Conservation (phyloP, 1,140 invertebrate species). For the Drosophila mauritiana region DNA sequence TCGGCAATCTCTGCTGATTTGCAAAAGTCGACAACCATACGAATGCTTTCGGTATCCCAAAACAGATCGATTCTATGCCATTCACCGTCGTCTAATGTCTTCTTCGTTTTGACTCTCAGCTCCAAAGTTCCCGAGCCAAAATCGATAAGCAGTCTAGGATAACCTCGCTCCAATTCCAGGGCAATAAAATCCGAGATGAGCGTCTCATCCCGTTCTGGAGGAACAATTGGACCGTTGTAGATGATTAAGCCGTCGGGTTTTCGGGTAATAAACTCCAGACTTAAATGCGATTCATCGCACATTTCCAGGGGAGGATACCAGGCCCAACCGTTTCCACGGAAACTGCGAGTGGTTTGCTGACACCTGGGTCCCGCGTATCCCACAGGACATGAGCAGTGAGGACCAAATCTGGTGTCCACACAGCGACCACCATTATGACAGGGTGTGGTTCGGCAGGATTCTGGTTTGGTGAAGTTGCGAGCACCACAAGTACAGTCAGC, state of each 20-base stretch:
- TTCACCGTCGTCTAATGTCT: conserved; percentile 95
- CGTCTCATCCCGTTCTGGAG: conserved; percentile 94
- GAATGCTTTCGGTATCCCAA: conserved; percentile 96
- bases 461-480: conserved; percentile 94
- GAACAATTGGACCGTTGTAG: conserved; percentile 98
- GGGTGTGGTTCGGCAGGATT: conserved; percentile 94
- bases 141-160: conserved; percentile 95
- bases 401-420: conserved; percentile 93
- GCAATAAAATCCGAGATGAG: conserved; percentile 97
- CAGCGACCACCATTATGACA: conserved; percentile 98
- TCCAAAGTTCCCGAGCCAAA: conserved; percentile 97
- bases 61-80: conserved; percentile 98
- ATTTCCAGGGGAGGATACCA: conserved; percentile 98
- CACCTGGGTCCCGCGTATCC: conserved; percentile 97
- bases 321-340: conserved; percentile 96
- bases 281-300: conserved; percentile 97
- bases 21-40: conserved; percentile 96
- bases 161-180: conserved; percentile 95
- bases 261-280: conserved; percentile 96
- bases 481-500: conserved; percentile 96
- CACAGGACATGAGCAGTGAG: conserved; percentile 94
- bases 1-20: conserved; percentile 93
- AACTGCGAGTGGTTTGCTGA: conserved; percentile 97
- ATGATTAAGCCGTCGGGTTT: conserved; percentile 96
- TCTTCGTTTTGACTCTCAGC: conserved; percentile 94